Conservation (phyloP, 2,113 vertebrate species). For the Machaerirhynchus nigripectus region DNA sequence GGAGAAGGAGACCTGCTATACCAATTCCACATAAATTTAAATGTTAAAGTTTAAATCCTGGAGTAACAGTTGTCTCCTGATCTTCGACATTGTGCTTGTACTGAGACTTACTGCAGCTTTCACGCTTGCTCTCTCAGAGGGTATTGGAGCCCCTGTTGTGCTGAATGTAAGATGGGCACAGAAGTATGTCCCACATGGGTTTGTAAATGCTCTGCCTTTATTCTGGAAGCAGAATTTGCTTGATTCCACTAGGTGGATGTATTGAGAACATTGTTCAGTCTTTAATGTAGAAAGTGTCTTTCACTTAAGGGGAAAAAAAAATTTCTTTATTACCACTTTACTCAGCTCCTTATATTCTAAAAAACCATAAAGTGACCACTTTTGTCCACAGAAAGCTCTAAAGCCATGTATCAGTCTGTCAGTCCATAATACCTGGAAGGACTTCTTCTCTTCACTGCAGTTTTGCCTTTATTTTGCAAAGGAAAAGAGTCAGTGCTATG, state of each 20-base stretch:
- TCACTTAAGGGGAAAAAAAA: background rate
- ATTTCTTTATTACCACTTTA: background rate
- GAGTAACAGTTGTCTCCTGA: background rate
- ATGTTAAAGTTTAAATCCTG: background rate
- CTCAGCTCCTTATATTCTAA: background rate
- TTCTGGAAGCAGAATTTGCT: slow-evolving; percentile 48
- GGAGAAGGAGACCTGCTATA: background rate
- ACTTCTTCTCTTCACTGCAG: background rate
- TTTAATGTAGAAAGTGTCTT: background rate
- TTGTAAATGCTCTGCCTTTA: slow-evolving; percentile 21
- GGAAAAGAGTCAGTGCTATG: background rate
- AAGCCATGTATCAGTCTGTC: background rate
- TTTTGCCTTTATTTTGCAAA: background rate
- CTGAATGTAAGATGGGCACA: background rate
- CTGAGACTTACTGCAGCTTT: background rate
- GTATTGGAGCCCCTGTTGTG: background rate
- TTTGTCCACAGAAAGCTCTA: background rate
- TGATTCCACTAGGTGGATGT: slow-evolving; percentile 50
- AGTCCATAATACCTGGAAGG: background rate
- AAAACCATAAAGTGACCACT: background rate
- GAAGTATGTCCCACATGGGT: background rate
- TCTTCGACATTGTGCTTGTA: background rate
- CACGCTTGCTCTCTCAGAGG: background rate
- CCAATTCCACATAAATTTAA: background rate
- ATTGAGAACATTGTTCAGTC: slow-evolving; percentile 38